Percentiles rank a stretch among this genome's conserved stretches.
phyloP scores from a whole-genome alignment of 2,888 invertebrate species.

The Philhelius pedissequus region DNA sequence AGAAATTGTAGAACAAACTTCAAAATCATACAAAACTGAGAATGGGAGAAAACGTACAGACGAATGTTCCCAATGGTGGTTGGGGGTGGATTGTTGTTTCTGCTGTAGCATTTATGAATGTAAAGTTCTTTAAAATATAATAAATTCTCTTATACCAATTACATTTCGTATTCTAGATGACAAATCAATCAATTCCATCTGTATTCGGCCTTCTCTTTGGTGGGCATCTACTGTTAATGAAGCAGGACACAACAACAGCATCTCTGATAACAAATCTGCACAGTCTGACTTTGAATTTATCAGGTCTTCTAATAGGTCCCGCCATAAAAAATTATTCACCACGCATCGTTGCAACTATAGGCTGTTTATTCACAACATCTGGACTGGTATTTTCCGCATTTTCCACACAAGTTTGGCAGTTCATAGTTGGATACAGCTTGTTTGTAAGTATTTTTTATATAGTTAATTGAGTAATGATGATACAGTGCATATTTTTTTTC shows the following conservation, averaged over 20 bases:
- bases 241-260: slow-evolving; percentile 83
- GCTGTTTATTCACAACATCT: slow-evolving; percentile 80
- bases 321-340: slow-evolving; percentile 82
- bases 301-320: slow-evolving; percentile 85
- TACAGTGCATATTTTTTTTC: not conserved
- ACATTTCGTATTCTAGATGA: slow-evolving; percentile 80
- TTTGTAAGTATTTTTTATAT: slow-evolving; percentile 78
- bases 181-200: slow-evolving; percentile 86
- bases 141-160: too few relatives aligned
- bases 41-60: slow-evolving; percentile 36
- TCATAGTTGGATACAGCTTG: slow-evolving; percentile 81
- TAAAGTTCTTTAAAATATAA: slow-evolving; percentile 80
- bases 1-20: not conserved
- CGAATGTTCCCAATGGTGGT: slow-evolving; percentile 83
- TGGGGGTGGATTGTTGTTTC: slow-evolving; percentile 87
- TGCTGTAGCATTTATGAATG: slow-evolving; percentile 84
- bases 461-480: not conserved
- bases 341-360: slow-evolving; percentile 81
- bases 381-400: slow-evolving; percentile 81
- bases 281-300: slow-evolving; percentile 78
- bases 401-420: slow-evolving; percentile 80
- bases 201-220: slow-evolving; percentile 86
- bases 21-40: not conserved
- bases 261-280: slow-evolving; percentile 85
- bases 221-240: slow-evolving; percentile 83